Conservation (phyloP, 2,888 invertebrate genomes). For the Eupithecia abbreviata region DNA sequence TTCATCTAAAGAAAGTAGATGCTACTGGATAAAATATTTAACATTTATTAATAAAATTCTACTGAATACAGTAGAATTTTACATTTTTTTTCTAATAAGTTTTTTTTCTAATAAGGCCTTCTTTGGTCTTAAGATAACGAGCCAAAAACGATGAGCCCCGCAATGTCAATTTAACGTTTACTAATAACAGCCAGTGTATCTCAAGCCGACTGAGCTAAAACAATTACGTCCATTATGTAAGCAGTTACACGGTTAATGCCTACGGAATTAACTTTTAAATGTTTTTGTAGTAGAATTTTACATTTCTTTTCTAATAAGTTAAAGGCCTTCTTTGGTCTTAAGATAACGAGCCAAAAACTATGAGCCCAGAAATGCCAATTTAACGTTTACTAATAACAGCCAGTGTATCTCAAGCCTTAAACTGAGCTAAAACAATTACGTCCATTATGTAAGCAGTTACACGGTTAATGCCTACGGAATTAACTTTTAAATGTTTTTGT, state of each 20-base stretch:
- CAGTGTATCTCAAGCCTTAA: slow-evolving; percentile 41
- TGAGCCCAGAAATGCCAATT: not conserved
- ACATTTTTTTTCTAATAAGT: no score
- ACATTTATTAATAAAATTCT: no score
- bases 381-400: not conserved
- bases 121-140: not conserved
- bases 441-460: slow-evolving; percentile 55
- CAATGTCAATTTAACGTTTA: not conserved
- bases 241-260: slow-evolving; percentile 49
- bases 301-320: not conserved
- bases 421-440: slow-evolving; percentile 58
- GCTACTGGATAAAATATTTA: no score
- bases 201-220: slow-evolving; percentile 48
- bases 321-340: not conserved
- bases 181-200: slow-evolving; percentile 35
- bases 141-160: not conserved
- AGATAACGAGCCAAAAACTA: not conserved
- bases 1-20: no score
- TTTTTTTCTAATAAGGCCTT: no score
- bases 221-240: slow-evolving; percentile 61
- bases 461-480: slow-evolving; percentile 47
- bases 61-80: no score
- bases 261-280: slow-evolving; percentile 40
- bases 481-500: slow-evolving; percentile 32
- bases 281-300: slow-evolving; percentile 24